Conservation (phyloP, 2,888 invertebrate species). For the Ennomos quercinarius region DNA sequence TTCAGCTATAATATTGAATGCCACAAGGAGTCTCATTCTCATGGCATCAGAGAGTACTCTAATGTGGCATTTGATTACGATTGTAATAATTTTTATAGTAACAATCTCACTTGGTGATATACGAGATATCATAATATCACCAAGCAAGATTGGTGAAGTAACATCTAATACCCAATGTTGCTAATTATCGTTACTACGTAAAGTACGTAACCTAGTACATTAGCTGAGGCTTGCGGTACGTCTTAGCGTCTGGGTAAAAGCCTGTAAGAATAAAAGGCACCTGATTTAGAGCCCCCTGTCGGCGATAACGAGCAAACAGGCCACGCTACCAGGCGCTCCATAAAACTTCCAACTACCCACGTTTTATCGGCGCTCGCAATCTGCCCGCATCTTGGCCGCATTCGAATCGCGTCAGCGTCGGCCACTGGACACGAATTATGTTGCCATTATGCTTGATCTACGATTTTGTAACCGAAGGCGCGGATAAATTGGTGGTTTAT, state of each 20-base stretch:
- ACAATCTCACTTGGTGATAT: too few relatives aligned
- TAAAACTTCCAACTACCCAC: conserved; percentile 76
- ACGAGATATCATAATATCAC: too few relatives aligned
- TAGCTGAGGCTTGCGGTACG: conserved; percentile 48
- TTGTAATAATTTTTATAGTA: too few relatives aligned
- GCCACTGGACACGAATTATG: conserved; percentile 69
- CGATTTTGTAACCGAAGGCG: conserved; percentile 56
- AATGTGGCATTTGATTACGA: too few relatives aligned
- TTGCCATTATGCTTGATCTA: conserved; percentile 69
- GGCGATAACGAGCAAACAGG: conserved; percentile 78
- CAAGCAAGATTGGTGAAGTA: too few relatives aligned
- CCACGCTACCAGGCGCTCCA: conserved; percentile 69
- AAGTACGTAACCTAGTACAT: conserved; percentile 18
- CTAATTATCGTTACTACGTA: conserved; percentile 29
- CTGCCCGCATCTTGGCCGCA: conserved; percentile 70
- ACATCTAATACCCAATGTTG: too few relatives aligned
- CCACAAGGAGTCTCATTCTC: too few relatives aligned
- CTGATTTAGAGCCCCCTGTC: conserved; percentile 76
- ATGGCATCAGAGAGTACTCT: too few relatives aligned
- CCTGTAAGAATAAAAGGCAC: conserved; percentile 72
- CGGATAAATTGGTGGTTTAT: conserved; percentile 58
- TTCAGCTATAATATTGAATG: too few relatives aligned
- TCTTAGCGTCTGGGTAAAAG: conserved; percentile 63
- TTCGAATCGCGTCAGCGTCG: conserved; percentile 67
- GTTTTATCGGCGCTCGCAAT: conserved; percentile 70